Percentiles rank a stretch among this genome's conserved stretches.
These are phyloP conservation scores for Cinclus cinclus DNA, from an alignment of 2,113 vertebrate genomes.

Conservation along the genomic window DNA sequence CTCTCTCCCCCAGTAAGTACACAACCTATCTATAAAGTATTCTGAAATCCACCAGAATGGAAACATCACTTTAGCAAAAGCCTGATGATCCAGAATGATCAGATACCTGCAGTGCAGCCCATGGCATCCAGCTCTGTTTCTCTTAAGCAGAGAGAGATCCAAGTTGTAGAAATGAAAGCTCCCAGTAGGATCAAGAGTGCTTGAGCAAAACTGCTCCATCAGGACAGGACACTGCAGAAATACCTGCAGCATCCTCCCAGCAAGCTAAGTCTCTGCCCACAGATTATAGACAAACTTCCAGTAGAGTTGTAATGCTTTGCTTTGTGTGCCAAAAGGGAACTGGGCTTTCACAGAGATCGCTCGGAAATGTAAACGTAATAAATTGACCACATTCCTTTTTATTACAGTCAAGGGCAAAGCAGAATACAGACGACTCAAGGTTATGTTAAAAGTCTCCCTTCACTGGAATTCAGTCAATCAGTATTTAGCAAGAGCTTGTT, in stretches of 20 bases:
- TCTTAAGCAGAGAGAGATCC: background rate
- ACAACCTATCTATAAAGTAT: background rate
- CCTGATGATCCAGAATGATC: background rate
- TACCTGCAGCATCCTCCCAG: background rate
- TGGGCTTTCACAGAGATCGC: background rate
- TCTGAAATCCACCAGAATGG: background rate
- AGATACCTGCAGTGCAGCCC: background rate
- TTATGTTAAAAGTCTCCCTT: background rate
- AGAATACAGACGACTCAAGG: background rate
- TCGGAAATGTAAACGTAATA: background rate
- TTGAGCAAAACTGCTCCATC: background rate
- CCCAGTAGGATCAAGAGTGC: background rate
- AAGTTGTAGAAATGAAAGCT: background rate
- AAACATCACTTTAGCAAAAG: background rate
- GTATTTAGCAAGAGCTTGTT: slow-evolving; percentile 18
- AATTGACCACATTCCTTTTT: slow-evolving; percentile 13
- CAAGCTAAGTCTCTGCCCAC: background rate
- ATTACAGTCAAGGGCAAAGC: background rate
- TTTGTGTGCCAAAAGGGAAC: background rate
- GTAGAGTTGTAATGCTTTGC: background rate
- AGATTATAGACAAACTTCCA: background rate
- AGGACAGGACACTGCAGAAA: background rate
- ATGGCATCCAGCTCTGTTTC: background rate
- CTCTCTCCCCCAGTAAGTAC: background rate
- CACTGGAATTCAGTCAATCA: background rate